Percentiles rank a stretch among this genome's conserved stretches.
These are phyloP conservation scores for Bradynema listronoti DNA, from an alignment of 1,140 invertebrate species.

Conservation along the genomic window DNA sequence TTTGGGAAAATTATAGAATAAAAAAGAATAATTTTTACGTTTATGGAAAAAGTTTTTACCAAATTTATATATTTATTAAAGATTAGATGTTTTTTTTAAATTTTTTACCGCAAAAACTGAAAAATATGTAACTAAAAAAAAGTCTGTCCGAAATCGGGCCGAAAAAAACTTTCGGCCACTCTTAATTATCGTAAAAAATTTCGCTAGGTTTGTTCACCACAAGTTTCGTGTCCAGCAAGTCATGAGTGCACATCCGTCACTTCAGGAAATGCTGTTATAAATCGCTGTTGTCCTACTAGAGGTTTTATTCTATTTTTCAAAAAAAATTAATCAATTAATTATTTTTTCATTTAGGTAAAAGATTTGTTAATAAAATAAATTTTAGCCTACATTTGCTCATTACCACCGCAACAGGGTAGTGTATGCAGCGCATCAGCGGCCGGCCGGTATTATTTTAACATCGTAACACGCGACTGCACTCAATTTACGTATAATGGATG, in stretches of 20 bases:
- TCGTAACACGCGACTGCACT: conserved; percentile 57
- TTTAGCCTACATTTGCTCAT: conserved; percentile 55
- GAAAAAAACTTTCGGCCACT: too few species aligned
- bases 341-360: conserved; percentile 1
- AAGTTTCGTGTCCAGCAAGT: conserved; percentile 45
- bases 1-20: too few species aligned
- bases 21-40: too few species aligned
- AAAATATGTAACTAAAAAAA: too few species aligned
- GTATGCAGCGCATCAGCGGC: conserved; percentile 51
- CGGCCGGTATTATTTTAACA: conserved; percentile 55
- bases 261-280: conserved; percentile 47
- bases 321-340: background rate
- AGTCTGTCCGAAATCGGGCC: too few species aligned
- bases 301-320: background rate
- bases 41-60: too few species aligned
- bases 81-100: too few species aligned
- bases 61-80: too few species aligned
- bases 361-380: conserved; percentile 13
- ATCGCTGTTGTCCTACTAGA: conserved; percentile 53
- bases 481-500: conserved; percentile 58
- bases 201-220: conserved; percentile 51
- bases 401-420: conserved; percentile 52
- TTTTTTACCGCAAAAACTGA: too few species aligned
- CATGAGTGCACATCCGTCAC: conserved; percentile 56
- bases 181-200: too few species aligned